Percentiles rank a stretch among this genome's conserved stretches.
These are phyloP conservation scores for Pangasius sanitwongsei DNA, from an alignment of 2,797 vertebrate species.

Conservation along the genomic window DNA sequence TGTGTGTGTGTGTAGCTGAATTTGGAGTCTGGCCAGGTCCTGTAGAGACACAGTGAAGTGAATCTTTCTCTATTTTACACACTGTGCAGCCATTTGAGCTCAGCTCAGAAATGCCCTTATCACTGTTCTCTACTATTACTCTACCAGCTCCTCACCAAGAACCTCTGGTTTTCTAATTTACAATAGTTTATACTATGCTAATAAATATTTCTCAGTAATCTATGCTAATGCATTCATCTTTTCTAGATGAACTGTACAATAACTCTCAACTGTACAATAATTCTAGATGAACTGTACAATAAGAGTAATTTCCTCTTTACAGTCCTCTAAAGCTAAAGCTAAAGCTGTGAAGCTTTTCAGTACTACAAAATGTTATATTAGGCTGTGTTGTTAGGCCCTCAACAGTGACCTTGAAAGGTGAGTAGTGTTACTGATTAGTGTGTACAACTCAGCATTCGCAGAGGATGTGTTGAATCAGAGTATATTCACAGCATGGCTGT, in stretches of 20 bases:
- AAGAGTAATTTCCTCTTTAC: not conserved
- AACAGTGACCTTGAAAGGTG: constrained; percentile 39
- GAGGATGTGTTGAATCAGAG: constrained; percentile 53
- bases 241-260: not conserved
- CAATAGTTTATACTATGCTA: not conserved
- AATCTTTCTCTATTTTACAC: constrained; percentile 6
- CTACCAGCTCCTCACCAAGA: not conserved
- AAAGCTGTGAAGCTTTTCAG: not conserved
- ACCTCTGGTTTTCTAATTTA: not conserved
- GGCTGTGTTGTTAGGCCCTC: not conserved
- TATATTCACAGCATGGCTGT: constrained; percentile 44
- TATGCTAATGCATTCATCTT: not conserved
- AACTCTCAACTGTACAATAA: not conserved
- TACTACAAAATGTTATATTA: not conserved
- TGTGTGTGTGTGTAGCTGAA: constrained; percentile 7
- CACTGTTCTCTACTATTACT: not conserved
- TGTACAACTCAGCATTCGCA: constrained; percentile 26
- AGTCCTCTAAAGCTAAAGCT: not conserved
- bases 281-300: constrained; percentile 1
- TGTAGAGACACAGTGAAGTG: constrained; percentile 11
- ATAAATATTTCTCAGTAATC: not conserved
- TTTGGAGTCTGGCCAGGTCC: not conserved
- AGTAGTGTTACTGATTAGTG: constrained; percentile 42
- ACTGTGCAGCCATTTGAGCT: constrained; percentile 1
- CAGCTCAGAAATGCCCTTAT: not conserved